Conservation (phyloP, 2,113 vertebrate genomes). For the Hiodon alosoides region DNA sequence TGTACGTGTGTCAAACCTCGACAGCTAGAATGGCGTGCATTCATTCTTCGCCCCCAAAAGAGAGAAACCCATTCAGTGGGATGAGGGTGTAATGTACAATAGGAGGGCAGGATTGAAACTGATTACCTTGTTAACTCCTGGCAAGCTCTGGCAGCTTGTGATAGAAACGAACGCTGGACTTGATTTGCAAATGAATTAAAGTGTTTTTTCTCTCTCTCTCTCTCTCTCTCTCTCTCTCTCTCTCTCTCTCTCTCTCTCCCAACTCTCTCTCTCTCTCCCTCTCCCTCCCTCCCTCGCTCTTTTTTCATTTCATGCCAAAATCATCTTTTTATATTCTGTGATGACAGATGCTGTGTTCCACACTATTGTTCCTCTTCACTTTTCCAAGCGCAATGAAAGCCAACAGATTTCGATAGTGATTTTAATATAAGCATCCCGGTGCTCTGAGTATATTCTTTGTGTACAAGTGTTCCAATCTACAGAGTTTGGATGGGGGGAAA, state of each 20-base stretch:
- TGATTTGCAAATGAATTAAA: slow-evolving; percentile 99
- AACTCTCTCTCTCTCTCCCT: slow-evolving; percentile 32
- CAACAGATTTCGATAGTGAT: slow-evolving; percentile 83
- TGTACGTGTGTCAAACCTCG: slow-evolving; percentile 21
- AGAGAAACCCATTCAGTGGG: slow-evolving; percentile 78
- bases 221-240: slow-evolving; percentile 33
- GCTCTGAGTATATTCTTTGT: slow-evolving; percentile 80
- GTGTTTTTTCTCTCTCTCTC: slow-evolving; percentile 51
- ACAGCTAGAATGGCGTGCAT: slow-evolving; percentile 77
- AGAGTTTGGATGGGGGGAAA: slow-evolving; percentile 57
- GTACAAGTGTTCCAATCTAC: slow-evolving; percentile 76
- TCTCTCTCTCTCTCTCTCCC: slow-evolving; percentile 4
- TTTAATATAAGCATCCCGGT: slow-evolving; percentile 72
- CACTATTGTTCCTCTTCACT: slow-evolving; percentile 83
- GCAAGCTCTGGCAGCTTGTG: slow-evolving; percentile 93
- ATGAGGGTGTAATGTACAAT: slow-evolving; percentile 88
- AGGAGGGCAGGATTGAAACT: slow-evolving; percentile 96
- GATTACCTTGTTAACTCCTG: slow-evolving; percentile 99
- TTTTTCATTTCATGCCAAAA: slow-evolving; percentile 89
- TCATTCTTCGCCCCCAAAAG: slow-evolving; percentile 83
- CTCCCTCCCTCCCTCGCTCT: slow-evolving; percentile 29
- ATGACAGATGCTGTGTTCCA: slow-evolving; percentile 93
- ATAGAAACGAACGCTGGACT: slow-evolving; percentile 89
- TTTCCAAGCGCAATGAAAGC: slow-evolving; percentile 77
- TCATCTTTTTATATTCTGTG: slow-evolving; percentile 98